These are phyloP conservation scores for Babylonia areolata DNA, from an alignment of 1,140 invertebrate species.

Conservation along the genomic window DNA sequence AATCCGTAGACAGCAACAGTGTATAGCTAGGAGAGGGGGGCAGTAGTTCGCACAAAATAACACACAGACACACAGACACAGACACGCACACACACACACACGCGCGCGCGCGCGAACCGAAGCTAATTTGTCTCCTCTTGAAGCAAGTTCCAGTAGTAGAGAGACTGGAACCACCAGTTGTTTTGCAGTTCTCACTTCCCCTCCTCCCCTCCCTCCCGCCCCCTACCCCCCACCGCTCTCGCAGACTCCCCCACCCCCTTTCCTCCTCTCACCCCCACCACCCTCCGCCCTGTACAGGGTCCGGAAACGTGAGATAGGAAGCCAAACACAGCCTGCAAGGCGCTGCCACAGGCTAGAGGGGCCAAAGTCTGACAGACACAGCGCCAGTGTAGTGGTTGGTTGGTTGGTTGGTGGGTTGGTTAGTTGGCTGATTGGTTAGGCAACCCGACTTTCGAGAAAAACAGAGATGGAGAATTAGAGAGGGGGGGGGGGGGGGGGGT, in stretches of 20 bases:
- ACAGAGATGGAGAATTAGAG: background rate
- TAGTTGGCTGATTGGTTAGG: conserved; percentile 5
- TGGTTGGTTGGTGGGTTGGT: too few relatives aligned
- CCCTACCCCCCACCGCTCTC: too few relatives aligned
- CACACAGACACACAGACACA: too few relatives aligned
- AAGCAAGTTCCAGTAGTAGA: conserved; percentile 12
- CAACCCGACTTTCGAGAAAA: background rate
- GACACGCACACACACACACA: too few relatives aligned
- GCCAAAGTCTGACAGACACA: background rate
- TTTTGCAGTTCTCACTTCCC: background rate
- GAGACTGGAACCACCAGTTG: background rate
- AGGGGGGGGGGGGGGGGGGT: background rate
- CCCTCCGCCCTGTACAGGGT: background rate
- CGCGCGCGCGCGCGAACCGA: too few relatives aligned
- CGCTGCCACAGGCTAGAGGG: too few relatives aligned
- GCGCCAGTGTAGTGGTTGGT: conserved; percentile 14
- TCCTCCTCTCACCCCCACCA: too few relatives aligned
- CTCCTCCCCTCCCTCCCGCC: background rate
- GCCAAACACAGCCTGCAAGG: conserved; percentile 2
- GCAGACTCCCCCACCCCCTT: too few relatives aligned
- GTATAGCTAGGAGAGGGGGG: background rate
- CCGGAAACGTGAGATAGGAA: conserved; percentile 23
- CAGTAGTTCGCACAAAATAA: too few relatives aligned
- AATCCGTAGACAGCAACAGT: background rate
- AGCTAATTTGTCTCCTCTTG: conserved; percentile 10